phyloP scores from a whole-genome alignment of 2,113 vertebrate species.

The Coregonus clupeaformis region DNA sequence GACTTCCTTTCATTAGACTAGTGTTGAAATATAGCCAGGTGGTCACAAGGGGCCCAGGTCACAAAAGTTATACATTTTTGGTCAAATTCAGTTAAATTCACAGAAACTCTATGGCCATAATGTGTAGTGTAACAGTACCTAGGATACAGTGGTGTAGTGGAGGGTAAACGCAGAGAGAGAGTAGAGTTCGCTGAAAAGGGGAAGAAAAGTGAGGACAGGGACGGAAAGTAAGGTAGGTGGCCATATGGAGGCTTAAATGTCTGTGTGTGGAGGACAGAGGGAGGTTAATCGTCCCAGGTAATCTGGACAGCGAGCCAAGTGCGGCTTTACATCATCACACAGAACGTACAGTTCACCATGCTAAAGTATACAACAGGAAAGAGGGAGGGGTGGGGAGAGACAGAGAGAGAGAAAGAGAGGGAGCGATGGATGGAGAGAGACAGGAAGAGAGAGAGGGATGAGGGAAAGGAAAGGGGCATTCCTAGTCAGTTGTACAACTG shows the following conservation, averaged over 20 bases:
- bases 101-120: no score
- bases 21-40: constrained; percentile 40
- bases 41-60: constrained; percentile 39
- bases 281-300: not conserved
- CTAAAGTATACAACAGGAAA: not conserved
- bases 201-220: no score
- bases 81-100: no score
- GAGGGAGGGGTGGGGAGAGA: not conserved
- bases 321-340: not conserved
- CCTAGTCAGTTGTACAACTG: no score
- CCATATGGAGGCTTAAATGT: no score
- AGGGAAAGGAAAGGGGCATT: no score
- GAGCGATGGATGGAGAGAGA: not conserved
- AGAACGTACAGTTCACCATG: not conserved
- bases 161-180: not conserved
- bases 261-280: not conserved
- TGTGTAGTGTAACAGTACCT: no score
- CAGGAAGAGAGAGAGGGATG: not conserved
- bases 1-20: constrained; percentile 58
- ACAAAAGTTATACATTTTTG: constrained; percentile 19
- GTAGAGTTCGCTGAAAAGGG: not conserved
- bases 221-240: no score
- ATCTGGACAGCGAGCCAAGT: constrained; percentile 3
- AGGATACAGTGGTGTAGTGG: not conserved
- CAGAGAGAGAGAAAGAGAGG: not conserved